Evolutionary conservation across 2,797 vertebrate species (phyloP).

Genomic region (Bradypodion ventrale): DNA sequence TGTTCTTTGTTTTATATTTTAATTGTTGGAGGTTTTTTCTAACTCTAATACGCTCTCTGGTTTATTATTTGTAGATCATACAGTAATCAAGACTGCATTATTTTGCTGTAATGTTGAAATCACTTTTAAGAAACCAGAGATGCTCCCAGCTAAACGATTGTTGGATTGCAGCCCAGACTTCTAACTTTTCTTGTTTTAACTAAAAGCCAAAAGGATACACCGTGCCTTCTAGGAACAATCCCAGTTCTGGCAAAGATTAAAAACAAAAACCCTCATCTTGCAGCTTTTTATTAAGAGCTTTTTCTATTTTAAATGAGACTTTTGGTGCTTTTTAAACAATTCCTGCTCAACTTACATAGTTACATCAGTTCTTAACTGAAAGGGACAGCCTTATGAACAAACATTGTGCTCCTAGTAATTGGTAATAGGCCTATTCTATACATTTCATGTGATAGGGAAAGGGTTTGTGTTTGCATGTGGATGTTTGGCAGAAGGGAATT

Average conservation of each 20-base stretch:
- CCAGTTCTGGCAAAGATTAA: background rate
- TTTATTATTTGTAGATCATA: background rate
- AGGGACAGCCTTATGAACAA: background rate
- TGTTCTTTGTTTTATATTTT: too few species aligned
- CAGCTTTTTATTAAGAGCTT: background rate
- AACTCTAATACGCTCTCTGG: background rate
- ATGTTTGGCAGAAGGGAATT: background rate
- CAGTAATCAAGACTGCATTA: background rate
- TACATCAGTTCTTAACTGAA: background rate
- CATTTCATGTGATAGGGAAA: background rate
- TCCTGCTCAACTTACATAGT: background rate
- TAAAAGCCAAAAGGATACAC: conserved; percentile 13
- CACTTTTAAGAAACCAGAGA: background rate
- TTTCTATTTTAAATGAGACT: background rate
- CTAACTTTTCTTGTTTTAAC: conserved; percentile 1
- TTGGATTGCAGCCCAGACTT: background rate
- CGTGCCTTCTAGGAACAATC: conserved; percentile 19
- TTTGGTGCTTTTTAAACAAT: background rate
- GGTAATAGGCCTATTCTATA: too few species aligned
- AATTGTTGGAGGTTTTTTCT: too few species aligned
- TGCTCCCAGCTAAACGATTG: background rate
- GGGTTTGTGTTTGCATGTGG: background rate
- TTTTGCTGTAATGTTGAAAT: conserved; percentile 4
- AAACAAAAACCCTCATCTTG: background rate
- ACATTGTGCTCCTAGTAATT: background rate